Evolutionary conservation across 2,888 invertebrate genomes (phyloP).

Genomic region (Coecobrya sp.): DNA sequence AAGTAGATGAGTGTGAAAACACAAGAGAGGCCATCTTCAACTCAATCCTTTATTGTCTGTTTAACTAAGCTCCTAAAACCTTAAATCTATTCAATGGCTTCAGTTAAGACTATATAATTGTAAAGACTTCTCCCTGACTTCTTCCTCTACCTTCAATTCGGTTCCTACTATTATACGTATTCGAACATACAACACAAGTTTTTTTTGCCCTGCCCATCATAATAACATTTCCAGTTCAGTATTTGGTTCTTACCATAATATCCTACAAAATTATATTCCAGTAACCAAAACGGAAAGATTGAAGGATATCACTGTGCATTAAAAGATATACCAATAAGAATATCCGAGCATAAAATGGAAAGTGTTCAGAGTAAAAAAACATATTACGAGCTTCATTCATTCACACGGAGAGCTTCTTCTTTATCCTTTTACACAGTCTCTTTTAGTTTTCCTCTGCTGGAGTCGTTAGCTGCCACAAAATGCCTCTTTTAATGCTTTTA

Average conservation of each 20-base stretch:
- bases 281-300: constrained; percentile 27
- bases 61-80: constrained; percentile 81
- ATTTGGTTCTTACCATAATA: not conserved
- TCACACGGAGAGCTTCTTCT: constrained; percentile 72
- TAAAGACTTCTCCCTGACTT: constrained; percentile 24
- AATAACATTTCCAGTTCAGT: constrained; percentile 7
- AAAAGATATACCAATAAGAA: not conserved
- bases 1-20: constrained; percentile 80
- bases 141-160: not conserved
- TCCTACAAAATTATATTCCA: constrained; percentile 29
- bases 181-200: not conserved
- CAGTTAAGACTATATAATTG: constrained; percentile 68
- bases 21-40: constrained; percentile 76
- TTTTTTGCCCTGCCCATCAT: constrained; percentile 12
- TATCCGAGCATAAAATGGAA: not conserved
- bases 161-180: not conserved
- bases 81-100: constrained; percentile 78
- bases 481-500: constrained; percentile 76
- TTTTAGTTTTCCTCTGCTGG: constrained; percentile 49
- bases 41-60: constrained; percentile 83
- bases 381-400: constrained; percentile 61
- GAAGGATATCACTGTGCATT: constrained; percentile 25
- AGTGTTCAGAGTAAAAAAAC: constrained; percentile 25
- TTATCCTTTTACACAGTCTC: constrained; percentile 76
- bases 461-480: constrained; percentile 81